These are phyloP conservation scores for Philaethria dido DNA, from an alignment of 2,888 invertebrate species.

Conservation along the genomic window DNA sequence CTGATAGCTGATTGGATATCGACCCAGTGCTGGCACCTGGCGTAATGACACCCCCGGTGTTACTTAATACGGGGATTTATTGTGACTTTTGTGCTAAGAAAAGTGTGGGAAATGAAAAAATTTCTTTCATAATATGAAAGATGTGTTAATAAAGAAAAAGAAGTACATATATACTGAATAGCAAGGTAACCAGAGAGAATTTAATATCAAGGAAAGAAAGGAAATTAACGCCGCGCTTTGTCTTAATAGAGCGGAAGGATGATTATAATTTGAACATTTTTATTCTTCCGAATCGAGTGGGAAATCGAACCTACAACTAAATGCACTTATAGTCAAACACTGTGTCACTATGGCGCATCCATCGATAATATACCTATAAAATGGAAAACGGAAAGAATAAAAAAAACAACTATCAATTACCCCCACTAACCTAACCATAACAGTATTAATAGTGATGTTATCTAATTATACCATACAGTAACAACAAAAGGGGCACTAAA, in stretches of 20 bases:
- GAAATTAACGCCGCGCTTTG: no score
- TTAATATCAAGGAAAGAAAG: no score
- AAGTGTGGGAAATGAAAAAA: background rate
- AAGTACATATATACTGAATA: background rate
- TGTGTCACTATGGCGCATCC: no score
- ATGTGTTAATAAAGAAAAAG: background rate
- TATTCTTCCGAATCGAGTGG: no score
- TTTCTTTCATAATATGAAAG: background rate
- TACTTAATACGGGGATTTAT: constrained; percentile 51
- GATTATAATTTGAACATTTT: no score
- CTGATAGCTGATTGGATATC: constrained; percentile 76
- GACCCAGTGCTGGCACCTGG: constrained; percentile 61
- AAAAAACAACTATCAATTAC: background rate
- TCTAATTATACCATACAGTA: constrained; percentile 17
- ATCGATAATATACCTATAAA: no score
- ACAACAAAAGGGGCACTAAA: constrained; percentile 36
- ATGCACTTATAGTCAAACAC: no score
- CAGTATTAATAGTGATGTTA: constrained; percentile 13
- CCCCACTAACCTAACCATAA: background rate
- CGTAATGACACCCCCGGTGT: constrained; percentile 52
- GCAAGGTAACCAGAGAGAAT: no score
- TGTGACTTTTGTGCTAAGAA: constrained; percentile 8
- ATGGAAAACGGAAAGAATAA: background rate
- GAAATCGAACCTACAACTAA: no score
- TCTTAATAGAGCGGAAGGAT: no score